Percentiles rank a stretch among this genome's conserved stretches.
Evolutionary conservation across 2,888 invertebrate genomes (phyloP).

Genomic region (Mythimna lalbum): DNA sequence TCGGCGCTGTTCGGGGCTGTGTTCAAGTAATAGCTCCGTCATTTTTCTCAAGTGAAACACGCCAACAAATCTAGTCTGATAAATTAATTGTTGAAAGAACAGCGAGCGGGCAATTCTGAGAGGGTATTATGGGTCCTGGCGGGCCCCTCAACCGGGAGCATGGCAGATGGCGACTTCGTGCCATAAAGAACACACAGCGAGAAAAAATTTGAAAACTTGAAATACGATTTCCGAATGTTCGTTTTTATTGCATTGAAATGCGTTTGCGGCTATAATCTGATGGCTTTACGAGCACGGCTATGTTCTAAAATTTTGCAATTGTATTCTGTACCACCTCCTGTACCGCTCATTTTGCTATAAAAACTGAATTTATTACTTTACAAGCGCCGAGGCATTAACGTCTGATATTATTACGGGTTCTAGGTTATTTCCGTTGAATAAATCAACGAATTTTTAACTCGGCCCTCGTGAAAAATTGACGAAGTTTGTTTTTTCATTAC

Average conservation of each 20-base stretch:
- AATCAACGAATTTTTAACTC: slow-evolving; percentile 67
- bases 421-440: slow-evolving; percentile 67
- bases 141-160: slow-evolving; percentile 68
- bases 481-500: slow-evolving; percentile 64
- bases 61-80: slow-evolving; percentile 57
- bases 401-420: slow-evolving; percentile 65
- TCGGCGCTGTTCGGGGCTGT: slow-evolving; percentile 16
- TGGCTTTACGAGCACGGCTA: slow-evolving; percentile 79
- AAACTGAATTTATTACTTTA: slow-evolving; percentile 69
- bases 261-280: slow-evolving; percentile 83
- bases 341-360: slow-evolving; percentile 68
- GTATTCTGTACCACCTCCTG: slow-evolving; percentile 68
- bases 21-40: slow-evolving; percentile 50
- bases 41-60: slow-evolving; percentile 51
- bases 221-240: slow-evolving; percentile 81
- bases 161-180: slow-evolving; percentile 71
- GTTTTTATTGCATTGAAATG: slow-evolving; percentile 82
- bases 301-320: slow-evolving; percentile 77
- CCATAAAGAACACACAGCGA: slow-evolving; percentile 59
- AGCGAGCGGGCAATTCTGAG: slow-evolving; percentile 67
- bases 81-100: slow-evolving; percentile 67
- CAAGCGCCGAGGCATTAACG: slow-evolving; percentile 68
- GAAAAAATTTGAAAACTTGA: slow-evolving; percentile 79
- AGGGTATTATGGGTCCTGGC: slow-evolving; percentile 66
- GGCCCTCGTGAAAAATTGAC: slow-evolving; percentile 62